Percentiles rank a stretch among this genome's conserved stretches.
These are phyloP conservation scores for Hoplodrina ambigua DNA, from an alignment of 2,888 invertebrate species.

Conservation along the genomic window DNA sequence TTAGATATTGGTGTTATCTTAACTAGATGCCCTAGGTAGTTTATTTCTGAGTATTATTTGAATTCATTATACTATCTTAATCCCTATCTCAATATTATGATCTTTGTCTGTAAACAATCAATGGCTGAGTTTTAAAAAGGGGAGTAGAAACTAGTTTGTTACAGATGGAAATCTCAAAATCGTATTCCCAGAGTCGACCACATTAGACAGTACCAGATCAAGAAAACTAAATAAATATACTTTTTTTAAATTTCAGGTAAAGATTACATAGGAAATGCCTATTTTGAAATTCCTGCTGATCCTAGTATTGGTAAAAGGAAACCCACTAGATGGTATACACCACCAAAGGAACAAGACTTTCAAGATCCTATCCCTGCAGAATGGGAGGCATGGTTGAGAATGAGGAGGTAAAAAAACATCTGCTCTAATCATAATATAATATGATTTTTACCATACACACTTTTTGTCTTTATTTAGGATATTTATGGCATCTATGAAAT, in stretches of 20 bases:
- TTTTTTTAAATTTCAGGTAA: constrained; percentile 88
- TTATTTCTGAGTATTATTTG: too few relatives aligned
- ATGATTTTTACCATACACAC: neutral
- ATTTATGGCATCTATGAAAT: neutral
- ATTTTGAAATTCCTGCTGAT: constrained; percentile 94
- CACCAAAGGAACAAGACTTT: constrained; percentile 91
- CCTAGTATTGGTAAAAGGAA: constrained; percentile 92
- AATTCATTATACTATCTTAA: too few relatives aligned
- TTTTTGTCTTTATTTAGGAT: neutral
- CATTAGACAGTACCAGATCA: neutral
- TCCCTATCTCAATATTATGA: too few relatives aligned
- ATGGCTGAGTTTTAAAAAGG: too few relatives aligned
- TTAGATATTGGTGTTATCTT: too few relatives aligned
- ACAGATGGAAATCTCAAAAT: too few relatives aligned
- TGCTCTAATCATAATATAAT: too few relatives aligned
- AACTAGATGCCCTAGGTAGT: too few relatives aligned
- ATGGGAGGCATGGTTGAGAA: constrained; percentile 97
- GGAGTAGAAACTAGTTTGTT: too few relatives aligned
- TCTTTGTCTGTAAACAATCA: too few relatives aligned
- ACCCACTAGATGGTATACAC: constrained; percentile 93
- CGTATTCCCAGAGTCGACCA: neutral
- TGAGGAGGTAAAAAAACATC: constrained; percentile 84
- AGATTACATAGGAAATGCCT: constrained; percentile 95
- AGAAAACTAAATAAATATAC: neutral
- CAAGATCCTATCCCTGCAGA: constrained; percentile 95